These are phyloP conservation scores for Cheilosia scutellata DNA, from an alignment of 2,888 invertebrate species.

Conservation along the genomic window DNA sequence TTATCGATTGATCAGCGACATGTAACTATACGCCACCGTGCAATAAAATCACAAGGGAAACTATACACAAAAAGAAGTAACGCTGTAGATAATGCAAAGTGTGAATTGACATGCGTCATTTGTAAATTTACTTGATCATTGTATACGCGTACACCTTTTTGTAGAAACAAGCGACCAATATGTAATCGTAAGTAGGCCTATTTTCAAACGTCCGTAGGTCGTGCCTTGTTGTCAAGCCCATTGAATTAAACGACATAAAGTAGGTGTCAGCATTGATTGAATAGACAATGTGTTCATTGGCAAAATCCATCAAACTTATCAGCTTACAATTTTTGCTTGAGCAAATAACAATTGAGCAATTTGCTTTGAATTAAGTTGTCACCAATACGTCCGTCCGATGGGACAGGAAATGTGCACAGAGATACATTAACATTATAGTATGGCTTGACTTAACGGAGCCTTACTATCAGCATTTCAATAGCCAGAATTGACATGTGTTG, in stretches of 20 bases:
- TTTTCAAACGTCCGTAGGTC: background rate
- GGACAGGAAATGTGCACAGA: background rate
- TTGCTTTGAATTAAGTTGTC: background rate
- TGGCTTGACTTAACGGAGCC: background rate
- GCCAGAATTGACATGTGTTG: background rate
- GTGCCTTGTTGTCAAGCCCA: background rate
- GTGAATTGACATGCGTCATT: too few species aligned
- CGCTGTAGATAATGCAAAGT: too few species aligned
- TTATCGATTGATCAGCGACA: too few species aligned
- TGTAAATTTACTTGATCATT: too few species aligned
- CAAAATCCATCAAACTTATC: constrained; percentile 1
- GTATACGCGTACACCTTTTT: too few species aligned
- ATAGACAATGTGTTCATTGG: background rate
- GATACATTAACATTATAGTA: background rate
- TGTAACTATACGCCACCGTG: too few species aligned
- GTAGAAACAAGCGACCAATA: too few species aligned
- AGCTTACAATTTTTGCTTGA: background rate
- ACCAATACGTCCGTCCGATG: background rate
- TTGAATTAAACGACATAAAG: background rate
- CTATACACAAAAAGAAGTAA: too few species aligned
- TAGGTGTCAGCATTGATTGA: background rate
- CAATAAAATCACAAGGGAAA: too few species aligned
- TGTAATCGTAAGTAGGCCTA: too few species aligned
- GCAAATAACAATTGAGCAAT: background rate
- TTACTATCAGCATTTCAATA: background rate